These are phyloP conservation scores for Scalopus aquaticus DNA, from an alignment of 2,113 vertebrate species.

Conservation along the genomic window DNA sequence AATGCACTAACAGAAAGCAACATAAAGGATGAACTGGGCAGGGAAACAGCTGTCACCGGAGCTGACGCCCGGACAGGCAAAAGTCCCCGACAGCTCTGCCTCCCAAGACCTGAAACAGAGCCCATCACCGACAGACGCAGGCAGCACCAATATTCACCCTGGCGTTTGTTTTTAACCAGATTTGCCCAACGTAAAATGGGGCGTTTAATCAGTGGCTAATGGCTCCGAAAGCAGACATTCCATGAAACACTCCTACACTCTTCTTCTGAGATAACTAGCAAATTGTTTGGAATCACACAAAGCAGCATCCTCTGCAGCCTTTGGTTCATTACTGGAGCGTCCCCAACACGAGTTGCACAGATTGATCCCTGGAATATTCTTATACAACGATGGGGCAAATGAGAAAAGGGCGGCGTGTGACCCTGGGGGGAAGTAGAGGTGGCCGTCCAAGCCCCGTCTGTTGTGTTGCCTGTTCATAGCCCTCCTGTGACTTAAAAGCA, in stretches of 20 bases:
- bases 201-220: constrained; percentile 62
- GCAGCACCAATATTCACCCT: neutral
- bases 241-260: constrained; percentile 24
- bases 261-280: constrained; percentile 26
- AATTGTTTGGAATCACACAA: constrained; percentile 14
- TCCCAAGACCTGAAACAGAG: neutral
- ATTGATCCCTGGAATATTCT: neutral
- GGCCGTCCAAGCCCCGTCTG: neutral
- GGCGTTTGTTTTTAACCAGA: constrained; percentile 8
- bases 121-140: rapidly evolving
- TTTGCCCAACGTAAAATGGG: constrained; percentile 25
- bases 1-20: constrained; percentile 72
- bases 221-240: constrained; percentile 47
- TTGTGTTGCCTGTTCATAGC: constrained; percentile 24
- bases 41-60: neutral
- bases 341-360: neutral
- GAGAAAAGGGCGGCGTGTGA: neutral
- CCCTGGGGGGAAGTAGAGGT: neutral
- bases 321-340: neutral
- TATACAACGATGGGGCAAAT: neutral
- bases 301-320: neutral
- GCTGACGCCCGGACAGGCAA: rapidly evolving
- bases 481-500: constrained; percentile 45
- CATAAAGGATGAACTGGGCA: constrained; percentile 34
- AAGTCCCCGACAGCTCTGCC: neutral